Evolutionary conservation across 37 sponge, comb jelly and placozoan species (phyloP), one percentile per base, ranked within the genome.

Genomic region (Hexactinellida sp.): DNA sequence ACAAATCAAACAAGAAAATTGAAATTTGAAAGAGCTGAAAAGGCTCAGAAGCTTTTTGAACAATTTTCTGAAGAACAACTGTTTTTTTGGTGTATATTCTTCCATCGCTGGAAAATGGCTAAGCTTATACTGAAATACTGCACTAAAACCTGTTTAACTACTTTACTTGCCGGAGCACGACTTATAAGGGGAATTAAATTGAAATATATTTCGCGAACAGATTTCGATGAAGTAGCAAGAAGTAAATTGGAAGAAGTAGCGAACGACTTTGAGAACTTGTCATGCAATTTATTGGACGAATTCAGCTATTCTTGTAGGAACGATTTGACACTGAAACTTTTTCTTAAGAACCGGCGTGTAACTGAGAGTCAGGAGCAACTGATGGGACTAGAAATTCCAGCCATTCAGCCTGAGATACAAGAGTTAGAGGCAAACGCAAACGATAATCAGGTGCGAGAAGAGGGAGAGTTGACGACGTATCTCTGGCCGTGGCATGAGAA

Each of bases 401-500:
- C 76, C 25, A 21, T 3, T 23, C 76, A 63, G 34, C 21, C 28
- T 3, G 76, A 63, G 34, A 28, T 25, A 63, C 76, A 1, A 21
- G 1, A 5, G 34, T 32, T n/a, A 63, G 76, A 63, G 5, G 32
- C 19, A 63, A 23, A 63, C 13, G 32, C 19, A 63, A 23, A 63
- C 13, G 30, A 63, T 7, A 63, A 21, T 7, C 34, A 7, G 13
- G 13, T 63, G 76, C 76, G 76, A 63, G 76, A 63, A n/a, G 19
- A 63, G 30, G 76, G 30, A 3, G 76, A 63, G 19, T 23, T 23
- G 5, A 63, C 76, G 3, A 63, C 76, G 5, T 63, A 63, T 23
- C 3, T 63, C 3, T 63, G 76, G 76, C 76, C 76, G 3, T 63
- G 76, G 76, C 76, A 63, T 63, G 76, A 63, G 34, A 63, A 63